A percentile compares a stretch with the other conserved stretches of the same genome.
Evolutionary conservation across 2,113 vertebrate species (phyloP).

Genomic region (Hippocampus barbouri): DNA sequence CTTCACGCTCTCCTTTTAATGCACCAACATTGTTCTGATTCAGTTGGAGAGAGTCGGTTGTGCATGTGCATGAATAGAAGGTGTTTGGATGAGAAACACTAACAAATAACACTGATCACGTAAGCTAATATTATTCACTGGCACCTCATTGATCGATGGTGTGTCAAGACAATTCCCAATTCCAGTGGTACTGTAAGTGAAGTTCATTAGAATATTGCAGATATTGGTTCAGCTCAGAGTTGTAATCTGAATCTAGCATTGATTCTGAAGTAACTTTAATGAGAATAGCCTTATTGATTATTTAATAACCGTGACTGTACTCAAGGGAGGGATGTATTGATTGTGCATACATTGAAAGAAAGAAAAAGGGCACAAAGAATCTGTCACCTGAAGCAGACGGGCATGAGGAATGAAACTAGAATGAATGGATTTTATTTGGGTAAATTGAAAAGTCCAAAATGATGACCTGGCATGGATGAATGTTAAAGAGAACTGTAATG

Average conservation of each 20-base stretch:
- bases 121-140: conserved; percentile 5
- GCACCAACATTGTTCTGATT: neutral
- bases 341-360: conserved; percentile 30
- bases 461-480: neutral
- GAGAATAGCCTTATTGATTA: conserved; percentile 50
- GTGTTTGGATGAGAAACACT: neutral
- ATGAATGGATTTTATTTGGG: neutral
- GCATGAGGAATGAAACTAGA: neutral
- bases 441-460: conserved; percentile 1
- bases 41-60: neutral
- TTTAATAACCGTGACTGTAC: conserved; percentile 42
- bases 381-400: neutral
- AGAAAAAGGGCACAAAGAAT: conserved; percentile 12
- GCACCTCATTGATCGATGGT: conserved; percentile 6
- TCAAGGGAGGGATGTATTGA: conserved; percentile 42
- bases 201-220: conserved; percentile 49
- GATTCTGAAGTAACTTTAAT: conserved; percentile 50
- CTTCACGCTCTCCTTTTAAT: neutral
- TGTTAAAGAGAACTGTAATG: neutral
- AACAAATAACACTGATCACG: neutral
- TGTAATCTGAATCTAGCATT: conserved; percentile 47
- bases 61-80: neutral
- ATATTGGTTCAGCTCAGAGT: conserved; percentile 36
- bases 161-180: conserved; percentile 20
- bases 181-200: conserved; percentile 27